Conservation (phyloP, 2,888 invertebrate species). For the Ditylenchus weischeri region DNA sequence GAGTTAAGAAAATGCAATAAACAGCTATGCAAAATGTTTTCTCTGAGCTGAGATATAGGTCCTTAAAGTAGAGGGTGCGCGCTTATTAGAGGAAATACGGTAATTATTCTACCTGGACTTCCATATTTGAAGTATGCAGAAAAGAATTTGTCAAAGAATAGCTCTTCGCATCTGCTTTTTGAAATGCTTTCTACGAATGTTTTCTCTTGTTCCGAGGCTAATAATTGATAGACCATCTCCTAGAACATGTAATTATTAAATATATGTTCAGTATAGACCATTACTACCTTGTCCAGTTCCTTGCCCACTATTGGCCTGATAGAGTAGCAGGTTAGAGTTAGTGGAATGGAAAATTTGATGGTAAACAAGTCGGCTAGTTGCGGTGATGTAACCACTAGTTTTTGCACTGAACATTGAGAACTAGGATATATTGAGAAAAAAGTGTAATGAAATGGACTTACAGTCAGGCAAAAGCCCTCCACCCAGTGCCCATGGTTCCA, state of each 20-base stretch:
- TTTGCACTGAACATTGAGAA: slow-evolving; percentile 32
- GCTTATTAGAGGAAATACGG: too few relatives aligned
- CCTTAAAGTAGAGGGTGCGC: too few relatives aligned
- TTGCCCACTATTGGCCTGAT: slow-evolving; percentile 31
- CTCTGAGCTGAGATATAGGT: too few relatives aligned
- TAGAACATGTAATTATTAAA: slow-evolving; percentile 22
- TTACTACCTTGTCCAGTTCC: slow-evolving; percentile 20
- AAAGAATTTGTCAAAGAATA: slow-evolving; percentile 35
- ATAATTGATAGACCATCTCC: slow-evolving; percentile 25
- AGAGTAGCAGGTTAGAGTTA: slow-evolving; percentile 41
- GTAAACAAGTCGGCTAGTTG: slow-evolving; percentile 42
- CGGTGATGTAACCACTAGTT: slow-evolving; percentile 33
- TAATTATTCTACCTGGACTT: slow-evolving; percentile 8
- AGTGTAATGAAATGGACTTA: not conserved
- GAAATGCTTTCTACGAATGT: slow-evolving; percentile 8
- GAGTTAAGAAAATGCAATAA: too few relatives aligned
- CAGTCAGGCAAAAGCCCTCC: slow-evolving; percentile 39
- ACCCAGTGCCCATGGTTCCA: slow-evolving; percentile 44
- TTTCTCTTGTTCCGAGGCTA: slow-evolving; percentile 19
- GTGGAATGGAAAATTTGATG: slow-evolving; percentile 38
- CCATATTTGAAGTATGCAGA: slow-evolving; percentile 33
- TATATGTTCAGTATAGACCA: not conserved
- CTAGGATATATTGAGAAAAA: not conserved
- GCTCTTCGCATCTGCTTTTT: slow-evolving; percentile 15
- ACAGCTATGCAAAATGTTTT: too few relatives aligned